Evolutionary conservation across 92 coral and sea anemone genomes (phyloP).

Genomic region (Heliopora coerulea): DNA sequence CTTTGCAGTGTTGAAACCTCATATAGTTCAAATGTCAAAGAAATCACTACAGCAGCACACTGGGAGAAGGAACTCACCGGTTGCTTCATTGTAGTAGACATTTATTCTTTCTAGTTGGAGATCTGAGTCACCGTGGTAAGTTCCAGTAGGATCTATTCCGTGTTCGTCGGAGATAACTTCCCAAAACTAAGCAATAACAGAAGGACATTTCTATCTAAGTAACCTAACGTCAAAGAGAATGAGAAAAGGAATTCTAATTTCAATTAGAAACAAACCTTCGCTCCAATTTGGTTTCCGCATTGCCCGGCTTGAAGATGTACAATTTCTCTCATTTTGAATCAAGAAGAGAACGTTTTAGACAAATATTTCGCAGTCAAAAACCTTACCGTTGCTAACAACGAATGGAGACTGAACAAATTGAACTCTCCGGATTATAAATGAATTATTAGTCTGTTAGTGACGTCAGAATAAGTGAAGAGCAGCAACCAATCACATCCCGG

Average conservation of each 20-base stretch:
- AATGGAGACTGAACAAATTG: background rate
- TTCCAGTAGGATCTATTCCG: conserved; percentile 68
- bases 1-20: no score
- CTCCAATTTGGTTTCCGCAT: conserved; percentile 94
- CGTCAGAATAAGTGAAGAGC: background rate
- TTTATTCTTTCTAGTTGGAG: conserved; percentile 66
- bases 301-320: conserved; percentile 91
- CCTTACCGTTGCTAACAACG: conserved; percentile 14
- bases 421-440: background rate
- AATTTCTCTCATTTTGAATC: conserved; percentile 73
- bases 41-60: background rate
- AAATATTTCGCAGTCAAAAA: background rate
- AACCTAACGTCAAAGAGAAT: no score
- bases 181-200: conserved; percentile 59
- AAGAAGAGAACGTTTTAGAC: no score
- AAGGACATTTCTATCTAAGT: background rate
- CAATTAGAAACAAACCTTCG: conserved; percentile 60
- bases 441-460: background rate
- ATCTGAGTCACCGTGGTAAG: conserved; percentile 59
- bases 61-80: conserved; percentile 58
- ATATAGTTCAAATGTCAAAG: no score
- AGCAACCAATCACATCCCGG: background rate
- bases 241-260: no score
- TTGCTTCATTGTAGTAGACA: conserved; percentile 68
- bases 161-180: conserved; percentile 74